Percentiles rank a stretch among this genome's conserved stretches.
Conservation (phyloP, 2,113 vertebrate species). For the Solea senegalensis region DNA sequence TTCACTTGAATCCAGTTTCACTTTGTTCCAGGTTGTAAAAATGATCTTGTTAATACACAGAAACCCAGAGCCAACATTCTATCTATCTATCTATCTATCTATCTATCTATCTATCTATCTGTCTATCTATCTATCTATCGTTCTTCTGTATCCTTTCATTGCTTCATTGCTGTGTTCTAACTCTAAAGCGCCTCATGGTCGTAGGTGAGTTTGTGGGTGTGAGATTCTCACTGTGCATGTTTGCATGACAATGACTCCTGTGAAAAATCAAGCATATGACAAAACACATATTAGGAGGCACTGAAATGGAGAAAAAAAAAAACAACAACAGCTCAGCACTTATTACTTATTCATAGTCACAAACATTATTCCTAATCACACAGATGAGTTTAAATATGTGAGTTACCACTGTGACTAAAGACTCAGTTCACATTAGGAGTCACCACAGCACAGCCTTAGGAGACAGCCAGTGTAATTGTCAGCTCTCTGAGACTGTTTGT, state of each 20-base stretch:
- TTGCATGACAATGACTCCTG: background rate
- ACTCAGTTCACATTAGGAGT: constrained; percentile 44
- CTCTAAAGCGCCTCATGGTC: too few species aligned
- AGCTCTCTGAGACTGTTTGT: constrained; percentile 70
- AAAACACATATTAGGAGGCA: background rate
- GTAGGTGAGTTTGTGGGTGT: background rate
- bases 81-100: too few species aligned
- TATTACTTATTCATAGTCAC: too few species aligned
- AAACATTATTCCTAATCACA: constrained; percentile 21
- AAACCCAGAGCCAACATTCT: too few species aligned
- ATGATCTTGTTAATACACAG: too few species aligned
- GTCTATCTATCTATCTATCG: too few species aligned
- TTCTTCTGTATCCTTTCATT: too few species aligned
- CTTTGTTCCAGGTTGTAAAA: too few species aligned
- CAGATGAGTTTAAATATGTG: constrained; percentile 14
- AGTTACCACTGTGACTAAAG: constrained; percentile 47
- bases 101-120: too few species aligned
- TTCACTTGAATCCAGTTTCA: too few species aligned
- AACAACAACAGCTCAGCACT: background rate
- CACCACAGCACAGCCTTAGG: constrained; percentile 30
- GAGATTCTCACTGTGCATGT: constrained; percentile 11
- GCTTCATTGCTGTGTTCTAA: too few species aligned
- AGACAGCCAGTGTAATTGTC: constrained; percentile 61
- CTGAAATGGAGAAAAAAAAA: constrained; percentile 1
- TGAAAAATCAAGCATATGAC: background rate